Evolutionary conservation across 2,113 vertebrate species (phyloP).

Genomic region (Dunckerocampus dactyliophorus): DNA sequence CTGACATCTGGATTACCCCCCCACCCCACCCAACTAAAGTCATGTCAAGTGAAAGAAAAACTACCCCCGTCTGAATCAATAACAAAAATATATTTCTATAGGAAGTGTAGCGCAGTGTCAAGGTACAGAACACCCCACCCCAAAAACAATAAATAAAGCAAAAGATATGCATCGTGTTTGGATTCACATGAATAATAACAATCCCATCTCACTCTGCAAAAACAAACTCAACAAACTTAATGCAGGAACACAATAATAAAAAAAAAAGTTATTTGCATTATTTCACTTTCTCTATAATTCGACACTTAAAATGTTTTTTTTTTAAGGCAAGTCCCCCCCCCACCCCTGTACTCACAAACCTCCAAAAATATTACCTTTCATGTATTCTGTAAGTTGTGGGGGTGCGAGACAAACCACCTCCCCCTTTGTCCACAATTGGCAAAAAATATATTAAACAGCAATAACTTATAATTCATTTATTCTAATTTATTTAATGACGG

Average conservation of each 20-base stretch:
- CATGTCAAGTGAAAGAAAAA: conserved; percentile 48
- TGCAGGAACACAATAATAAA: conserved; percentile 44
- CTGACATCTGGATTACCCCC: conserved; percentile 52
- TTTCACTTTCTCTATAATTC: conserved; percentile 52
- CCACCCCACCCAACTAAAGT: conserved; percentile 40
- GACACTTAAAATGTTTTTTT: conserved; percentile 69
- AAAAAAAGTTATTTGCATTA: conserved; percentile 67
- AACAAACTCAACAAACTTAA: conserved; percentile 59
- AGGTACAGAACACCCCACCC: conserved; percentile 62
- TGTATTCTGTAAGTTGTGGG: conserved; percentile 56
- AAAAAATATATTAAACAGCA: conserved; percentile 75
- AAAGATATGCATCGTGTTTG: conserved; percentile 77
- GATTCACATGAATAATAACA: conserved; percentile 64
- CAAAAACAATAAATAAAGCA: conserved; percentile 72
- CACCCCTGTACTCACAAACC: conserved; percentile 28
- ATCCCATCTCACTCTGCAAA: conserved; percentile 52
- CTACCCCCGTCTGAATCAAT: conserved; percentile 55
- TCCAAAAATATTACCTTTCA: conserved; percentile 69
- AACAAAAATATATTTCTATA: conserved; percentile 98
- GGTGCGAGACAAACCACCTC: conserved; percentile 35
- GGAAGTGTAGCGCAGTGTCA: conserved; percentile 81
- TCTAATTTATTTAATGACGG: conserved; percentile 69
- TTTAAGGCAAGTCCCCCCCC: conserved; percentile 68
- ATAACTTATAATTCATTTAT: conserved; percentile 88
- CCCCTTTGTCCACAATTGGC: conserved; percentile 71